phyloP scores from a whole-genome alignment of 2,888 invertebrate genomes.

The Diplazon laetatorius region DNA sequence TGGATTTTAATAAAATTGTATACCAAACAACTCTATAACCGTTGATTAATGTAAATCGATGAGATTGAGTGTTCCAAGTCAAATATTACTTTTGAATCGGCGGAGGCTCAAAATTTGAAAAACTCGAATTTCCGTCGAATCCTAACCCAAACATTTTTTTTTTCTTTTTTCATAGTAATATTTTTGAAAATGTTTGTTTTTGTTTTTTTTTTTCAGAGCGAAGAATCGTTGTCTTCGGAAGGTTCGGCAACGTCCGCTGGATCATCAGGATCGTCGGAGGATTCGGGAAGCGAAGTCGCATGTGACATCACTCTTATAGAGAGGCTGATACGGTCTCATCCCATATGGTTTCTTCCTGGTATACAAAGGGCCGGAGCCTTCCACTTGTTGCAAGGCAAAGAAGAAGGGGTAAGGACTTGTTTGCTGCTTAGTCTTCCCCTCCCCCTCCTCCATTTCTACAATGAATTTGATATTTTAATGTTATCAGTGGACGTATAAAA shows the following conservation, averaged over 20 bases:
- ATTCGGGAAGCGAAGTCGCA: constrained; percentile 88
- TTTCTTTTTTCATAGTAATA: no score
- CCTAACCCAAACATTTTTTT: constrained; percentile 1
- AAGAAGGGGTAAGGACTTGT: constrained; percentile 90
- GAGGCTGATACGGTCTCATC: constrained; percentile 94
- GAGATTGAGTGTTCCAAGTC: no score
- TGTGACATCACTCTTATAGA: constrained; percentile 94
- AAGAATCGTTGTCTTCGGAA: constrained; percentile 88
- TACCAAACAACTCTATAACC: no score
- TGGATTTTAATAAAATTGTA: no score
- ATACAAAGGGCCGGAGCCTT: constrained; percentile 96
- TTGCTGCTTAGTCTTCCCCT: constrained; percentile 1
- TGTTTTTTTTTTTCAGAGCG: constrained; percentile 83
- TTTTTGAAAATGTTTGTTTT: constrained; percentile 45
- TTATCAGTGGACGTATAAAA: no score
- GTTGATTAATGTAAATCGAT: no score
- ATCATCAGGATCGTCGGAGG: constrained; percentile 81
- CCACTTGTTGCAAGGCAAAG: constrained; percentile 96
- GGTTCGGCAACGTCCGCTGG: constrained; percentile 83
- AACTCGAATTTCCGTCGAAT: no score
- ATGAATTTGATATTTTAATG: no score
- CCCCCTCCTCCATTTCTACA: no score
- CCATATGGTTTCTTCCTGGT: constrained; percentile 97
- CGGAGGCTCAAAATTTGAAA: no score
- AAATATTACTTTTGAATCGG: no score